These are phyloP conservation scores for Alectoris magna DNA, from an alignment of 2,797 vertebrate genomes.

Conservation along the genomic window DNA sequence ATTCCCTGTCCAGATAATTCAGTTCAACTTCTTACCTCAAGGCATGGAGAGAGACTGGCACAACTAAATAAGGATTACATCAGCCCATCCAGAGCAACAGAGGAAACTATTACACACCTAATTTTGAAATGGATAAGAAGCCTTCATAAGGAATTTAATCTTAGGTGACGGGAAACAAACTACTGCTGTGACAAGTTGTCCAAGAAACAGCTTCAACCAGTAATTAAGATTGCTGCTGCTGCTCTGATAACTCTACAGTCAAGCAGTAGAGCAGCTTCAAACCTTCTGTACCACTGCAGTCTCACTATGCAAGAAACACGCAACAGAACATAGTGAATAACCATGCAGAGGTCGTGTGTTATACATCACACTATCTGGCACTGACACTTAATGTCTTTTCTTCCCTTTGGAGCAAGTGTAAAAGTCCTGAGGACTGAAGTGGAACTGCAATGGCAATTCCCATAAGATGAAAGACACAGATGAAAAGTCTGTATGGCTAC, in stretches of 20 bases:
- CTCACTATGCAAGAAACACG: neutral
- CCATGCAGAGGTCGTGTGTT: rapidly evolving
- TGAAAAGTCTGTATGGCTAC: neutral
- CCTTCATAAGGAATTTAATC: neutral
- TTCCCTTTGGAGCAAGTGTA: neutral
- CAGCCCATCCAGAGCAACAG: neutral
- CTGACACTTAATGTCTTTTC: neutral
- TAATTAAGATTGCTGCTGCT: neutral
- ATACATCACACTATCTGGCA: neutral
- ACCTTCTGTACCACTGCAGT: neutral
- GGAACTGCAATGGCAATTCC: neutral
- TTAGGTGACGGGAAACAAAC: neutral
- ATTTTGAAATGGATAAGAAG: neutral
- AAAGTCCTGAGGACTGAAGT: neutral
- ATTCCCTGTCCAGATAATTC: neutral
- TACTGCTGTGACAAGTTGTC: neutral
- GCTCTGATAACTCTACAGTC: neutral
- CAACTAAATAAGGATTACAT: neutral
- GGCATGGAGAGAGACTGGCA: neutral
- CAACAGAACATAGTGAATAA: neutral
- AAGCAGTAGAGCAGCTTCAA: neutral
- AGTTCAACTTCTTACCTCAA: neutral
- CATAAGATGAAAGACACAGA: neutral
- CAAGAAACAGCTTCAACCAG: neutral
- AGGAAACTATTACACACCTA: neutral